These are phyloP conservation scores for Pteromalus puparum DNA, from an alignment of 1,140 invertebrate genomes.

Conservation along the genomic window DNA sequence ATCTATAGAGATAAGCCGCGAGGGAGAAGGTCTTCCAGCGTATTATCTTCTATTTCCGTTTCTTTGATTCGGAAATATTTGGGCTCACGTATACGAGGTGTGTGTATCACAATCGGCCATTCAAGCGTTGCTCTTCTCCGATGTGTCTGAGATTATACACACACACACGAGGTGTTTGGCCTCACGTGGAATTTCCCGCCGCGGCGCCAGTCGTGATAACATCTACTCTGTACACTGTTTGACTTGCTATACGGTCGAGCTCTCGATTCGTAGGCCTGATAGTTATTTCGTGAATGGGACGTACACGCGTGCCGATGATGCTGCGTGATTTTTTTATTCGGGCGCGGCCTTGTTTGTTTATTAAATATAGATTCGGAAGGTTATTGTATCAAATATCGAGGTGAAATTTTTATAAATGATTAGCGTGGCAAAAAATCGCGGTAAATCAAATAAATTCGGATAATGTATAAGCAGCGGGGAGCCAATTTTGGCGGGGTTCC, in stretches of 20 bases:
- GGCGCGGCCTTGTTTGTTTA: too few relatives aligned
- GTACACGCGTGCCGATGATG: not conserved
- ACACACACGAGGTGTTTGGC: not conserved
- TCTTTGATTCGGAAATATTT: constrained; percentile 13
- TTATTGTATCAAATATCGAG: too few relatives aligned
- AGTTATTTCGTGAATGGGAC: not conserved
- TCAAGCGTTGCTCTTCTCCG: not conserved
- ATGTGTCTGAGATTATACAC: not conserved
- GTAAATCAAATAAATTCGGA: not conserved
- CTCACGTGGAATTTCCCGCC: not conserved
- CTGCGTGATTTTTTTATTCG: too few relatives aligned
- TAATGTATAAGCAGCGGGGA: not conserved
- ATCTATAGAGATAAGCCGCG: not conserved
- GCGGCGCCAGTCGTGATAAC: not conserved
- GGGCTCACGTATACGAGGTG: too few relatives aligned
- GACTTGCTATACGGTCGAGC: not conserved
- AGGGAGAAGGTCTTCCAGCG: not conserved
- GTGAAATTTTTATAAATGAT: too few relatives aligned
- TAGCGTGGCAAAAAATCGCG: too few relatives aligned
- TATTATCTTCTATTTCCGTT: constrained; percentile 18
- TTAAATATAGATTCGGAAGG: too few relatives aligned
- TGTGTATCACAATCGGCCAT: not conserved
- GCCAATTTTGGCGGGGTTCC: not conserved
- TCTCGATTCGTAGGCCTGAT: not conserved
- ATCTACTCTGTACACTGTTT: not conserved